Percentiles rank a stretch among this genome's conserved stretches.
These are phyloP conservation scores for Himalopsyche tibetana DNA, from an alignment of 2,888 invertebrate species.

Conservation along the genomic window DNA sequence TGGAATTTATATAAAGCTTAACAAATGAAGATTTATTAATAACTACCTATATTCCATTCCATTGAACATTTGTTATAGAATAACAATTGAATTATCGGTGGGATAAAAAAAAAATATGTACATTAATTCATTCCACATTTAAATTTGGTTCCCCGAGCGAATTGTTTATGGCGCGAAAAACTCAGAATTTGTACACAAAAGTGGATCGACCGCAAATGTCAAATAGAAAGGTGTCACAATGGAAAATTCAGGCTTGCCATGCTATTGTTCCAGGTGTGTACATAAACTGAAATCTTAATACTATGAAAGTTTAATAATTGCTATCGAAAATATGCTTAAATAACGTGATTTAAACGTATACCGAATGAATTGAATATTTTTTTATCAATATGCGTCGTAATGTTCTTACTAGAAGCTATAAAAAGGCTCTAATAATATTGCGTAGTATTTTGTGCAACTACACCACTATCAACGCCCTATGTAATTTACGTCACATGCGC, in stretches of 20 bases:
- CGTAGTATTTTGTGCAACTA: conserved; percentile 45
- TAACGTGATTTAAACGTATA: not conserved
- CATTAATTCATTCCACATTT: no score
- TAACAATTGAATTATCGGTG: not conserved
- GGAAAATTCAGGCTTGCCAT: conserved; percentile 53
- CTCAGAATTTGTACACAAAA: not conserved
- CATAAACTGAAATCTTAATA: not conserved
- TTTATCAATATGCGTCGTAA: not conserved
- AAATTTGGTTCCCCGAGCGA: not conserved
- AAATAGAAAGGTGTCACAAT: conserved; percentile 59
- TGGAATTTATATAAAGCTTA: no score
- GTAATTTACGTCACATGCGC: conserved; percentile 59
- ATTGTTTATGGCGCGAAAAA: conserved; percentile 29
- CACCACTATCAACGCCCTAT: conserved; percentile 61
- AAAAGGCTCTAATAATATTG: conserved; percentile 19
- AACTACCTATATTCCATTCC: not conserved
- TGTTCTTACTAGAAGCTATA: not conserved
- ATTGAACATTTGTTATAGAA: not conserved
- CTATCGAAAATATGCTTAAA: not conserved
- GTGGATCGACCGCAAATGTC: conserved; percentile 52
- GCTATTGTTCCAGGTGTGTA: conserved; percentile 49
- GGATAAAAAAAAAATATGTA: no score
- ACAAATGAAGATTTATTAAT: no score
- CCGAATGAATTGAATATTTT: not conserved
- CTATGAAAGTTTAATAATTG: not conserved